phyloP scores from a whole-genome alignment of 2,888 invertebrate genomes.

The Rhagonycha fulva region DNA sequence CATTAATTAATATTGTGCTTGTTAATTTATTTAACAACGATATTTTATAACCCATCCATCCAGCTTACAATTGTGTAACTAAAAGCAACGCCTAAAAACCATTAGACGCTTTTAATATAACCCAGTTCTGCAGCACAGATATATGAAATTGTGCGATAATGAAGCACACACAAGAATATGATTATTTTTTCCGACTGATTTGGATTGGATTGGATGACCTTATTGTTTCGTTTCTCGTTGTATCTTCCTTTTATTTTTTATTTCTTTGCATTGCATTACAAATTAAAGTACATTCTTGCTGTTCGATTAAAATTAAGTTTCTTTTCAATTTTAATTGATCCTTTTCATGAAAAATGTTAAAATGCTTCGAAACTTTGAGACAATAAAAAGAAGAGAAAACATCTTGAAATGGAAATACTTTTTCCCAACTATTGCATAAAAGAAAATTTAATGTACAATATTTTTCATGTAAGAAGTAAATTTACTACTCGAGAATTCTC shows the following conservation, averaged over 20 bases:
- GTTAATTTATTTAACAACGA: not conserved
- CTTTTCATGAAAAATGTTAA: not conserved
- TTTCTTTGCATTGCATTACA: not conserved
- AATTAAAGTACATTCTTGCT: not conserved
- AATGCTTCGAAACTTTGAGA: not conserved
- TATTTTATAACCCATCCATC: not conserved
- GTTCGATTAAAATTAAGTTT: not conserved
- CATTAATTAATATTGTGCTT: not conserved
- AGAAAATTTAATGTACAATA: not conserved
- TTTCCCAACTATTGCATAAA: not conserved
- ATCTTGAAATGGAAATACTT: not conserved
- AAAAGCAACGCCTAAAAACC: not conserved
- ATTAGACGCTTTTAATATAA: not conserved
- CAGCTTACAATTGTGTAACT: not conserved
- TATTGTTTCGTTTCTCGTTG: not conserved
- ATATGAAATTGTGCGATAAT: not conserved
- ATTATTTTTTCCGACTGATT: not conserved
- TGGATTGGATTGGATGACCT: not conserved
- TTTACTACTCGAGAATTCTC: slow-evolving; percentile 6
- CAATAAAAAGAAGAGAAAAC: not conserved
- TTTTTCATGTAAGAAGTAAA: not conserved
- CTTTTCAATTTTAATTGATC: not conserved
- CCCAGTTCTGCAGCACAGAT: not conserved
- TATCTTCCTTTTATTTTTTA: not conserved
- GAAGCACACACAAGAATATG: not conserved